Base-by-base conservation (phyloP, 2,797 vertebrate species). In the Siniperca undulata region DNA sequence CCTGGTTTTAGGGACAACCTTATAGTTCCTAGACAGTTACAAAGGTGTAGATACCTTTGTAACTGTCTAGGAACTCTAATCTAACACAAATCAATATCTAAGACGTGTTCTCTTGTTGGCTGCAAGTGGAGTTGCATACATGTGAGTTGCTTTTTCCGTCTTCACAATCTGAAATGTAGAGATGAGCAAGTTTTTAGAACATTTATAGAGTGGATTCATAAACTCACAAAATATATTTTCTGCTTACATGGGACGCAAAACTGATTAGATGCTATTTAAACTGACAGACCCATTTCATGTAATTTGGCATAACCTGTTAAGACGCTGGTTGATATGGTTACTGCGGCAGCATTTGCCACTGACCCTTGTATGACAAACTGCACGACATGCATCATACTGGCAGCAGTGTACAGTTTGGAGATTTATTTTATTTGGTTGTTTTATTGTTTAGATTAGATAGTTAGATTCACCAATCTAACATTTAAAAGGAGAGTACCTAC, bases 151-250 rank as follows among this genome's bases (percentile, higher is more conserved):
- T 66, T 19, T 74, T 74, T 81, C 52, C 12, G 3, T 71, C 36
- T 20, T 36, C 74, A 44, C 30, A 59, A 52, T 70, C 88, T 92
- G 72, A 58, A 89, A 87, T 40, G 52, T 1, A 85, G n/a, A 76
- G 24, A 81, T 16, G 7, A 70, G 0, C 0, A 46, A 30, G 14
- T 42, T 36, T 70, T 74, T 17, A 65, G 22, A 34, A 58, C 5
- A 68, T 64, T 30, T 48, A 38, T 30, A 56, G 7, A 58, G 1
- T 53, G 22, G 17, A 46, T 67, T 44, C 1, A 34, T 6, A 76
- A 58, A 38, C 22, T 22, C 4, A 42, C 19, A 24, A 52, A 22
- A 34, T 16, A 24, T 44, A n/a, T 46, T 27, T 64, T 73, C 10
- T n/a, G 27, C 34, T 36, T 24, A 34, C 24, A 71, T 30, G 55